These are phyloP conservation scores for Gracilinanus agilis DNA, from an alignment of 2,113 vertebrate species.

Conservation along the genomic window DNA sequence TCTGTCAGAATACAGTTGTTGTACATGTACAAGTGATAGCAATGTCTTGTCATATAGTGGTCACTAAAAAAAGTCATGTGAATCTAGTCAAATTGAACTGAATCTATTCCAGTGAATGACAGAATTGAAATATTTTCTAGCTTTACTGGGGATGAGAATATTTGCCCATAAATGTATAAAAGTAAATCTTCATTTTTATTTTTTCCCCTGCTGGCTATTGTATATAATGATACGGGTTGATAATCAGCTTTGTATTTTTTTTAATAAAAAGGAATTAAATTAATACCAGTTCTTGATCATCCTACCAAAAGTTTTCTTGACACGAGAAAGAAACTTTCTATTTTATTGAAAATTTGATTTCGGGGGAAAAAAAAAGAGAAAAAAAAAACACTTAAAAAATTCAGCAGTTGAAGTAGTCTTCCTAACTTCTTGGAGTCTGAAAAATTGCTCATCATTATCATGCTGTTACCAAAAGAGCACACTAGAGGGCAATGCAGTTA, in stretches of 20 bases:
- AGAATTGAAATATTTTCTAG: constrained; percentile 13
- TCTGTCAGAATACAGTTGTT: background rate
- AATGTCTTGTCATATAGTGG: background rate
- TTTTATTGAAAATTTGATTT: constrained; percentile 17
- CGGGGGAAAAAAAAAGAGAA: constrained; percentile 24
- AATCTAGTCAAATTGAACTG: background rate
- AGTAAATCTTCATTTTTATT: background rate
- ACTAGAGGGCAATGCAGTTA: constrained; percentile 88
- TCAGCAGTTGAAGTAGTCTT: background rate
- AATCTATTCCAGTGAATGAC: background rate
- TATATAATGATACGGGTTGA: background rate
- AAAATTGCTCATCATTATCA: background rate
- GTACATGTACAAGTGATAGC: background rate
- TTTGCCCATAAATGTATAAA: background rate
- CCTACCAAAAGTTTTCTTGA: background rate
- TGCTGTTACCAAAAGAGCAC: constrained; percentile 60
- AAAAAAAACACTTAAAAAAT: background rate
- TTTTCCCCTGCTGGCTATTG: background rate
- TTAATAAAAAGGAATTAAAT: background rate
- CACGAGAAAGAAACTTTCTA: background rate
- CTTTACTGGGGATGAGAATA: background rate
- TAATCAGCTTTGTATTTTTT: background rate
- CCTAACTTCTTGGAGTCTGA: background rate
- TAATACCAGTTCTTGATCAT: background rate
- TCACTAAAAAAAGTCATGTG: background rate